Evolutionary conservation across 2,888 invertebrate genomes (phyloP).

Genomic region (Ophraella communa): DNA sequence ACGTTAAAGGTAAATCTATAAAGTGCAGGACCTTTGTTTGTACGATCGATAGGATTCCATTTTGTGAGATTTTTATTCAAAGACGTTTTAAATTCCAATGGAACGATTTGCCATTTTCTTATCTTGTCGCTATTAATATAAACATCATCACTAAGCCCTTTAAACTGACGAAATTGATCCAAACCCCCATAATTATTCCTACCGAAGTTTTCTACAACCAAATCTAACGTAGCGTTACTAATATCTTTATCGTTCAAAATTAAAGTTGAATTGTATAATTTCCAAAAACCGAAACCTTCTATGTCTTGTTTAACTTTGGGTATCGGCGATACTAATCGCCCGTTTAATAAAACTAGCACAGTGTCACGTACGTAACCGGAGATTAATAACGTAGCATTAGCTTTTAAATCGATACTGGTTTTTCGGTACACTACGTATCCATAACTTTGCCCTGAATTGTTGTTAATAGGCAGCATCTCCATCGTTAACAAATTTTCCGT

Average conservation of each 20-base stretch:
- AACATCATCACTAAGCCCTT: conserved; percentile 56
- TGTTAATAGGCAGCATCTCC: conserved; percentile 54
- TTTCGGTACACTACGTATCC: conserved; percentile 65
- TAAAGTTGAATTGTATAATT: conserved; percentile 46
- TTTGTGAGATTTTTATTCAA: conserved; percentile 53
- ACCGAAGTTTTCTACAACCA: conserved; percentile 79
- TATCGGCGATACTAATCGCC: conserved; percentile 48
- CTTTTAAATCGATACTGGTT: conserved; percentile 43
- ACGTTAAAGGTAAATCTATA: conserved; percentile 60
- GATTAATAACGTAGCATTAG: conserved; percentile 51
- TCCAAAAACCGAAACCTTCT: conserved; percentile 37
- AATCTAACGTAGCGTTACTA: conserved; percentile 54
- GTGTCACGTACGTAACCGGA: conserved; percentile 61
- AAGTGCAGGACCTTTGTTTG: conserved; percentile 59
- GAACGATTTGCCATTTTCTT: conserved; percentile 57
- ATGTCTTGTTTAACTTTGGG: background rate
- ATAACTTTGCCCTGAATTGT: conserved; percentile 63
- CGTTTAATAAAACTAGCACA: conserved; percentile 61
- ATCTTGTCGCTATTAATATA: conserved; percentile 51
- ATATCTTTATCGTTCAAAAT: conserved; percentile 33
- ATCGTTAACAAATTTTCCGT: conserved; percentile 42
- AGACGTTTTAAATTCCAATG: conserved; percentile 59
- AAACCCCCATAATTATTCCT: conserved; percentile 68
- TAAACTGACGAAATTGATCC: conserved; percentile 57
- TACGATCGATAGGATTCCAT: conserved; percentile 47